Conservation (phyloP, 35 echinoderm and acorn worm genomes). For the Eucidaris tribuloides region DNA sequence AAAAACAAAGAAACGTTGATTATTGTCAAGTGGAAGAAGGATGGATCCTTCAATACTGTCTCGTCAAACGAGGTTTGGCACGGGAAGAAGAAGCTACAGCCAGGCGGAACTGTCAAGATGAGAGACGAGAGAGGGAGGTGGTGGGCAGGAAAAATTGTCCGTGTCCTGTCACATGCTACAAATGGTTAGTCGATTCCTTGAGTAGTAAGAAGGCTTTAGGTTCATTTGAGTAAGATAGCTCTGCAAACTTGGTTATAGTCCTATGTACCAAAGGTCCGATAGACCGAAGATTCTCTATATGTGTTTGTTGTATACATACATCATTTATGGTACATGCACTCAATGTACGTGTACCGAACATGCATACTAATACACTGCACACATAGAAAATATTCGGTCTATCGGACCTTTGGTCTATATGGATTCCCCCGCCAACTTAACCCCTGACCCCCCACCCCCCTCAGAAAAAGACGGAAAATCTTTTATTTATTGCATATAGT, state of each 20-base stretch:
- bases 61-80: neutral
- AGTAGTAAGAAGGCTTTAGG: neutral
- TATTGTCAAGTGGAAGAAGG: neutral
- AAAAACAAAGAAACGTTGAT: neutral
- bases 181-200: neutral
- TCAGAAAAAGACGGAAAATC: too few relatives aligned
- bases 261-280: too few relatives aligned
- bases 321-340: neutral
- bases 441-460: too few relatives aligned
- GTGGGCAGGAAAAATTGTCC: neutral
- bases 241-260: too few relatives aligned
- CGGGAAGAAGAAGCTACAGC: neutral
- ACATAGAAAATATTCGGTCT: too few relatives aligned
- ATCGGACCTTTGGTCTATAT: too few relatives aligned
- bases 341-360: too few relatives aligned
- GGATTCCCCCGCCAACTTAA: too few relatives aligned
- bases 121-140: constrained; percentile 1
- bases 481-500: too few relatives aligned
- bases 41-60: neutral
- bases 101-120: neutral
- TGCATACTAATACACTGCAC: too few relatives aligned
- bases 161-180: neutral
- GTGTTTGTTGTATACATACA: neutral
- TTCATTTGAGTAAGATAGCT: too few relatives aligned
- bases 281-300: neutral